Percentiles rank a stretch among this genome's conserved stretches.
These are phyloP conservation scores for Scatophagus argus DNA, from an alignment of 2,113 vertebrate species.

Conservation along the genomic window DNA sequence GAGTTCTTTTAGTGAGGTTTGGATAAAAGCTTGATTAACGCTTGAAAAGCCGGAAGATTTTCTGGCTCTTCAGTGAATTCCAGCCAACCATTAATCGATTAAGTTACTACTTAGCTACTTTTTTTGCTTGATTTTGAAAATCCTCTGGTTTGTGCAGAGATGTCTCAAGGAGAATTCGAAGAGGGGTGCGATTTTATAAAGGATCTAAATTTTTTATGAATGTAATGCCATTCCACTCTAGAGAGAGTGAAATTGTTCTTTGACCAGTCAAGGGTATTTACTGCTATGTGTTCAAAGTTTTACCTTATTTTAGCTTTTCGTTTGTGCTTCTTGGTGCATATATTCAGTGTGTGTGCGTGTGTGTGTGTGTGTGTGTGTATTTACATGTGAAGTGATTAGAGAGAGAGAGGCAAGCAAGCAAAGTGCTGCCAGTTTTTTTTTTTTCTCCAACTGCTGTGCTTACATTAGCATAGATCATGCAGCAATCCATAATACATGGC, in stretches of 20 bases:
- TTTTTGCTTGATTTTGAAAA: conserved; percentile 7
- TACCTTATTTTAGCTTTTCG: conserved; percentile 10
- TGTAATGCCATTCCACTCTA: background rate
- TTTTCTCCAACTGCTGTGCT: conserved; percentile 35
- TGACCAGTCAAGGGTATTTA: conserved; percentile 9
- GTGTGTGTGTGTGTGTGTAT: conserved; percentile 22
- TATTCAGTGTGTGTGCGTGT: background rate
- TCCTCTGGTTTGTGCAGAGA: conserved; percentile 20
- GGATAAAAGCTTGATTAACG: conserved; percentile 55
- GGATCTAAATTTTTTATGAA: background rate
- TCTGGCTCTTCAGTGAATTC: conserved; percentile 7
- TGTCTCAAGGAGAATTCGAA: conserved; percentile 15
- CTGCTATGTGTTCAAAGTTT: conserved; percentile 14
- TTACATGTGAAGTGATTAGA: conserved; percentile 49
- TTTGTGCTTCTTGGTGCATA: background rate
- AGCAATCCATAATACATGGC: conserved; percentile 74
- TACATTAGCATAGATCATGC: conserved; percentile 73
- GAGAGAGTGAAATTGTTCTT: background rate
- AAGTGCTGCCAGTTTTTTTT: conserved; percentile 56
- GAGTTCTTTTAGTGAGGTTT: conserved; percentile 10
- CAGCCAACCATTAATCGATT: conserved; percentile 43
- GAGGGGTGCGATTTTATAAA: background rate
- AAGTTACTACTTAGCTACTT: too few relatives aligned
- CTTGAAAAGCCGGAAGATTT: conserved; percentile 41
- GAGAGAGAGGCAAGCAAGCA: conserved; percentile 30